phyloP scores from a whole-genome alignment of 1,140 invertebrate species.

The Rhizoglyphus robini region DNA sequence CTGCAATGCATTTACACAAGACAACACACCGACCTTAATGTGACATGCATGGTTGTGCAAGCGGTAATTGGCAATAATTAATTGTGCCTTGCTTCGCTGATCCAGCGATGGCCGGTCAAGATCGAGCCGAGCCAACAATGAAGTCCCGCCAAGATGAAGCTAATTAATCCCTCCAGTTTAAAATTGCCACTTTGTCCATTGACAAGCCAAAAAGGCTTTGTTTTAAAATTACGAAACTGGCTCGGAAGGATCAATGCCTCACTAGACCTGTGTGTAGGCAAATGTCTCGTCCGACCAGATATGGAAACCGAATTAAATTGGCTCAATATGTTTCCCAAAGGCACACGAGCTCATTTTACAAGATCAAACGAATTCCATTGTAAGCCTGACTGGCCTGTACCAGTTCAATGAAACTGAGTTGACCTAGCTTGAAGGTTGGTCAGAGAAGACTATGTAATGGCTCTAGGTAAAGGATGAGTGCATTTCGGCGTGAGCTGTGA shows the following conservation, averaged over 20 bases:
- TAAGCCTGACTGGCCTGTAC: too few relatives aligned
- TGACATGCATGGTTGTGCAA: background rate
- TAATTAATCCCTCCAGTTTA: slow-evolving; percentile 10
- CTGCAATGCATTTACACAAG: too few relatives aligned
- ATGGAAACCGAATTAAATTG: too few relatives aligned
- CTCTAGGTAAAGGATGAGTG: background rate
- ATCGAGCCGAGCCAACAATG: background rate
- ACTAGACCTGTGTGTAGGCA: background rate
- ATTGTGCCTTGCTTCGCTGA: too few relatives aligned
- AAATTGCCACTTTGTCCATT: slow-evolving; percentile 4
- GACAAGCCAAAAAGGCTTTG: background rate
- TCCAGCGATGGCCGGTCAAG: background rate
- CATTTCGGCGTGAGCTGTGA: slow-evolving; percentile 15
- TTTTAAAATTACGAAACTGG: slow-evolving; percentile 6
- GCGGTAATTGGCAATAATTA: too few relatives aligned
- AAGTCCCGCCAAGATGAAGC: background rate
- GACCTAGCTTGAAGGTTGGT: too few relatives aligned
- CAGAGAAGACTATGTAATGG: background rate
- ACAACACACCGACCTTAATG: too few relatives aligned
- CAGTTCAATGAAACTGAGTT: too few relatives aligned
- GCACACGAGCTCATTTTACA: background rate
- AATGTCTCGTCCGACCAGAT: too few relatives aligned
- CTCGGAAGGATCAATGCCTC: background rate
- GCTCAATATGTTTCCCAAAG: background rate
- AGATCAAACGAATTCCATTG: background rate